Conservation (phyloP, 2,113 vertebrate genomes). For the Burhinus bistriatus region DNA sequence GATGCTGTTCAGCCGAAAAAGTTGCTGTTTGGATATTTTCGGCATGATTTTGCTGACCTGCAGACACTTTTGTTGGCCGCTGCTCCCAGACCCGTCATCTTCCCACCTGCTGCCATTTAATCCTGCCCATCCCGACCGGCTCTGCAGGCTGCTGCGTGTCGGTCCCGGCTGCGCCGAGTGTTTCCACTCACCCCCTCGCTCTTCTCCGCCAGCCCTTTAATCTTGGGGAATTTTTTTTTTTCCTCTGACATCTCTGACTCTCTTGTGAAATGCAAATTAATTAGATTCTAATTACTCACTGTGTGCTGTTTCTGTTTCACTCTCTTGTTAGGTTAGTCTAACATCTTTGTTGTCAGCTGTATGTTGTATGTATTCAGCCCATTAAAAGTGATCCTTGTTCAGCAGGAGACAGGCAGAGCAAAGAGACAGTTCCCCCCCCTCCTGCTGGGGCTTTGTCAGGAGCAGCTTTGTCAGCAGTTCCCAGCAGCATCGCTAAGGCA, state of each 20-base stretch:
- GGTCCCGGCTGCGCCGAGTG: neutral
- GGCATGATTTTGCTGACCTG: neutral
- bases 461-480: constrained; percentile 15
- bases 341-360: constrained; percentile 58
- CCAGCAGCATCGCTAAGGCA: neutral
- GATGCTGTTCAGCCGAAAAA: neutral
- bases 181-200: neutral
- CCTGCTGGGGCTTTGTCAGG: constrained; percentile 5
- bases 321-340: constrained; percentile 61
- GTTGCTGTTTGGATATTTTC: neutral
- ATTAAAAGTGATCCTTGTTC: constrained; percentile 13
- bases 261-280: constrained; percentile 82
- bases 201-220: constrained; percentile 63
- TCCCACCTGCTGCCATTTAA: constrained; percentile 62
- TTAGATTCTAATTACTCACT: constrained; percentile 81
- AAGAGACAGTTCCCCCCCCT: neutral
- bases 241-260: constrained; percentile 60
- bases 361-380: constrained; percentile 19
- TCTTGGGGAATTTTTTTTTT: neutral
- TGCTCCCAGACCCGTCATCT: constrained; percentile 10
- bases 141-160: neutral
- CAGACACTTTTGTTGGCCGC: neutral
- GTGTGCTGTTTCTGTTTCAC: constrained; percentile 37
- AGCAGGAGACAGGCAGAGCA: constrained; percentile 9
- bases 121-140: neutral